Base-by-base conservation (phyloP, 1,140 invertebrate species). In the Drosophila pandora region DNA sequence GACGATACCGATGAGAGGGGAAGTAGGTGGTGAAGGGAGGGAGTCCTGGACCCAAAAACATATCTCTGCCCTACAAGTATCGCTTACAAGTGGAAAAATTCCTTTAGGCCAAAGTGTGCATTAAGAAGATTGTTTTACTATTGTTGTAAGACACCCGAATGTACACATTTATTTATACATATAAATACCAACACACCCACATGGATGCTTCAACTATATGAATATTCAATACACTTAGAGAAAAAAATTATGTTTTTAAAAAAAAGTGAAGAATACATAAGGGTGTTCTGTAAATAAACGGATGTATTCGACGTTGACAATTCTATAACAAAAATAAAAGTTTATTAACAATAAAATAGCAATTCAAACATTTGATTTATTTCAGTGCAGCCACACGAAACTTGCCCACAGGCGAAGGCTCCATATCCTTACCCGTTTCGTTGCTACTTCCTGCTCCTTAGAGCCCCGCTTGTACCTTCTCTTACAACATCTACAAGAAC, bases 71-170 rank as follows among this genome's bases (percentile, higher is more conserved):
- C 70, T 69, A 72, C 72, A 79, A 88, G 79, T 79, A 70, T 88
- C 75, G 72, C 70, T 82, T 87, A 88, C 83, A 73, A 79, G 83
- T 87, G 79, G 79, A 88, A 88, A 88, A 88, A 88, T 88, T 88
- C 84, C 83, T 88, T 83, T 76, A 88, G 83, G 83, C 83, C 83
- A 88, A 88, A 88, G 83, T 88, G 83, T 88, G 83, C 83, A 88
- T 88, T 88, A 88, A 88, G 83, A 88, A 88, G 83, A 88, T 88
- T 88, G 83, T 88, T 88, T 88, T 88, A 88, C 83, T 88, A 88
- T 88, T 88, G 83, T 88, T 88, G 84, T 88, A 76, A 79, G 78
- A 79, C 68, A 82, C 69, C 71, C 69, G 71, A 56, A 62, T 23
- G 56, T 59, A 69, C 34, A 69, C 57, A 69, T 49, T 60, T 68